phyloP scores from a whole-genome alignment of 1,140 invertebrate species.

The Phortica variegata region DNA sequence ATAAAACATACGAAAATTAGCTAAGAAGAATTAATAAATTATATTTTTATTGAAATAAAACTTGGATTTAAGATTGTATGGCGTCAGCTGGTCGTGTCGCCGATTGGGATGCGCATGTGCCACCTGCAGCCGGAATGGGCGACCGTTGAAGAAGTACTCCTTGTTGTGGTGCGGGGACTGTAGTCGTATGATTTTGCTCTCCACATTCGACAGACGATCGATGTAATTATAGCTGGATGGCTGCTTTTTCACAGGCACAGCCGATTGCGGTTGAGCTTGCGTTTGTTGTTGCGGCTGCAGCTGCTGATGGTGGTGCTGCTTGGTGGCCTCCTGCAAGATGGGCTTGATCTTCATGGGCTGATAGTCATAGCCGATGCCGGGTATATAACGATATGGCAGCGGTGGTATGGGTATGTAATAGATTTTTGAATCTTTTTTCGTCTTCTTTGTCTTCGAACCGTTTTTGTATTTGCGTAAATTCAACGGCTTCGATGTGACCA shows the following conservation, averaged over 20 bases:
- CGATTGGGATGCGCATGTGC: constrained; percentile 39
- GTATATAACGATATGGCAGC: constrained; percentile 49
- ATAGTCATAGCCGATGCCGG: constrained; percentile 47
- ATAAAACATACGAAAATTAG: constrained; percentile 11
- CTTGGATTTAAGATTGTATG: constrained; percentile 46
- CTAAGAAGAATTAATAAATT: constrained; percentile 50
- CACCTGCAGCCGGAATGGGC: constrained; percentile 46
- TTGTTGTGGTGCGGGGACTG: constrained; percentile 37
- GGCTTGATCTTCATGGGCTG: constrained; percentile 52
- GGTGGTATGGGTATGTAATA: constrained; percentile 53
- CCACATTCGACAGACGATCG: too few species aligned
- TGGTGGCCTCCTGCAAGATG: constrained; percentile 18
- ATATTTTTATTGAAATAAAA: constrained; percentile 55
- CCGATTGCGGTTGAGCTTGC: constrained; percentile 1
- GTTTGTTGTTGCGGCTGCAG: constrained; percentile 1
- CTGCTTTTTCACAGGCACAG: neutral
- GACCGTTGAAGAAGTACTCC: constrained; percentile 51
- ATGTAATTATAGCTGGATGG: too few species aligned
- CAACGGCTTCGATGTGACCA: constrained; percentile 47
- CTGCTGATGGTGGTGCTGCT: constrained; percentile 3
- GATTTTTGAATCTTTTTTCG: constrained; percentile 53
- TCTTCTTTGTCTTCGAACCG: constrained; percentile 47
- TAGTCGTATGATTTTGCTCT: constrained; percentile 35
- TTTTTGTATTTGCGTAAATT: constrained; percentile 41
- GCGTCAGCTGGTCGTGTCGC: constrained; percentile 24